These are phyloP conservation scores for Mormyrops boulengeri DNA, from an alignment of 2,797 vertebrate species.

Conservation along the genomic window DNA sequence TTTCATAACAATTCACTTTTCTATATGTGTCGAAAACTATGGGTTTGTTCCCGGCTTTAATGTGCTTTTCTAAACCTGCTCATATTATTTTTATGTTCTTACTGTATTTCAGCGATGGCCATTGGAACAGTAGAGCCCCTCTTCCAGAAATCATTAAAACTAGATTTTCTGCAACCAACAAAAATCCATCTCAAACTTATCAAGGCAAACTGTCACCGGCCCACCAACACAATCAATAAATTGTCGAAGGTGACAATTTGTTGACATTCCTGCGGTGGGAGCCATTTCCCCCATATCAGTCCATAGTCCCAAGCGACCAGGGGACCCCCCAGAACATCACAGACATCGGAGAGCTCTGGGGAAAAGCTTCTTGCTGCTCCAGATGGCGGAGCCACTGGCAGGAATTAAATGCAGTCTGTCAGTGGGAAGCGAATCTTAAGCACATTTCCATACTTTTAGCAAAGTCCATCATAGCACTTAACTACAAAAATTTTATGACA, in stretches of 20 bases:
- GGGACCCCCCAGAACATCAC: not conserved
- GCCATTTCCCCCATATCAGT: not conserved
- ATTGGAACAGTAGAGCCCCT: not conserved
- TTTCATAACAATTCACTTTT: not conserved
- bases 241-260: not conserved
- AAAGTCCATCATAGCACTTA: not conserved
- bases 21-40: not conserved
- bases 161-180: not conserved
- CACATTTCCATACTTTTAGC: not conserved
- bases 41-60: not conserved
- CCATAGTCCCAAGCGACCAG: not conserved
- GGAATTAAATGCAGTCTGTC: not conserved
- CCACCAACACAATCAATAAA: not conserved
- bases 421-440: not conserved
- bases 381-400: not conserved
- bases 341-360: not conserved
- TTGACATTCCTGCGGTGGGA: not conserved
- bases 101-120: not conserved
- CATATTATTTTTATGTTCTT: not conserved
- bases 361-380: no score
- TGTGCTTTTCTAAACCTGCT: not conserved
- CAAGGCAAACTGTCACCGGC: not conserved
- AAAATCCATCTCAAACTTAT: conserved; percentile 3
- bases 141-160: not conserved
- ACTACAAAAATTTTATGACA: not conserved